phyloP scores from a whole-genome alignment of 2,888 invertebrate species.

The Chalcosyrphus nemorum region DNA sequence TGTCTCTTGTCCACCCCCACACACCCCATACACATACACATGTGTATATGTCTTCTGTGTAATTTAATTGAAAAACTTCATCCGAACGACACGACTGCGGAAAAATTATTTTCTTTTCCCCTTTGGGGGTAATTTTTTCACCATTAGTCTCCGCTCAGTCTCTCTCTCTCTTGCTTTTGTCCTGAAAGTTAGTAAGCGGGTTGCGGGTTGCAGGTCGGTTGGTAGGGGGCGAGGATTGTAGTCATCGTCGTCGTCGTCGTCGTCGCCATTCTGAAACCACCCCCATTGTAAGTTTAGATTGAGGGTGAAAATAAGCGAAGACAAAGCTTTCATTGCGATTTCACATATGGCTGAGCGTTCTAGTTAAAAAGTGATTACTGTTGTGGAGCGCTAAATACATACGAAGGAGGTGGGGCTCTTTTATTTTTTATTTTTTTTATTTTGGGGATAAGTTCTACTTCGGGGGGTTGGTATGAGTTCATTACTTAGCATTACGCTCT shows the following conservation, averaged over 20 bases:
- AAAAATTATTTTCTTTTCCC: constrained; percentile 57
- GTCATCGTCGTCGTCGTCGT: no score
- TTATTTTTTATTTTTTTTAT: background rate
- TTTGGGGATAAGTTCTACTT: constrained; percentile 9
- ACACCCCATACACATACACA: background rate
- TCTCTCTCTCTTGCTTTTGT: no score
- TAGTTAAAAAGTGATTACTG: constrained; percentile 62
- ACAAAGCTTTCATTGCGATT: constrained; percentile 68
- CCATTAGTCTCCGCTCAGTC: no score
- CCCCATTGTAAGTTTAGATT: constrained; percentile 59
- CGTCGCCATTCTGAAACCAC: background rate
- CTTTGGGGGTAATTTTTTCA: constrained; percentile 55
- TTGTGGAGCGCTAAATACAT: constrained; percentile 53
- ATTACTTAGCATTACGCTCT: constrained; percentile 60
- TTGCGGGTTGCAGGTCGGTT: background rate
- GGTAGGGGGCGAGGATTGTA: background rate
- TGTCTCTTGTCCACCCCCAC: constrained; percentile 8
- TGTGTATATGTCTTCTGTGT: constrained; percentile 44
- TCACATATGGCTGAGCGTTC: constrained; percentile 70
- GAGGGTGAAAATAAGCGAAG: constrained; percentile 61
- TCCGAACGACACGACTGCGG: constrained; percentile 54
- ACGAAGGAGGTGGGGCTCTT: no score
- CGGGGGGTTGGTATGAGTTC: constrained; percentile 30
- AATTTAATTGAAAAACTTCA: constrained; percentile 71
- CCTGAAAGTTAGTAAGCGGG: constrained; percentile 10